Conservation (phyloP, 1,140 invertebrate species). For the Liolophura sinensis region DNA sequence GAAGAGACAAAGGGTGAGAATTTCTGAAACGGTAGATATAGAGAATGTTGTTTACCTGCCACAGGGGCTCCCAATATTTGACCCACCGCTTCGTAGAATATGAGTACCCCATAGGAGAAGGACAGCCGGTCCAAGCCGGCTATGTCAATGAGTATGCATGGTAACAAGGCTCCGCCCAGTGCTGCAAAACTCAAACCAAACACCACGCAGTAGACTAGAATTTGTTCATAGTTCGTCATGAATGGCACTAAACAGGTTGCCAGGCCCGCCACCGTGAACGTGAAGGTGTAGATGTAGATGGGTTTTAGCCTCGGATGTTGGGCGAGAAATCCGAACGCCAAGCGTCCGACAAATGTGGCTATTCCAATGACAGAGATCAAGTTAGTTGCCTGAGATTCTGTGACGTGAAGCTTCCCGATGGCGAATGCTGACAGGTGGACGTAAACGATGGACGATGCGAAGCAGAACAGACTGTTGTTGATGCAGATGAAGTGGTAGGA, state of each 20-base stretch:
- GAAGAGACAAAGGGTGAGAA: too few relatives aligned
- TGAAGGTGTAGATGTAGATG: conserved; percentile 18
- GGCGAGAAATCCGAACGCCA: conserved; percentile 15
- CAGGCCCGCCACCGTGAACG: conserved; percentile 17
- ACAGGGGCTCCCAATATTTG: conserved; percentile 15
- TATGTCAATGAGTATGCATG: conserved; percentile 21
- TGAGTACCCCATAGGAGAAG: conserved; percentile 13
- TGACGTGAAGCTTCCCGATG: conserved; percentile 10
- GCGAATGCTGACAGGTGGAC: conserved; percentile 20
- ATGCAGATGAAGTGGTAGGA: conserved; percentile 13
- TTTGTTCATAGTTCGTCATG: conserved; percentile 3
- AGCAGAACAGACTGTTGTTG: conserved; percentile 16
- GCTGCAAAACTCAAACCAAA: conserved; percentile 23
- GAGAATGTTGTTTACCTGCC: conserved; percentile 14
- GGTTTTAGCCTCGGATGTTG: conserved; percentile 10
- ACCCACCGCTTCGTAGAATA: conserved; percentile 14
- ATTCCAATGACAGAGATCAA: conserved; percentile 22
- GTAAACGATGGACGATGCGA: conserved; percentile 20
- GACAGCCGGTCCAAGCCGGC: conserved; percentile 17
- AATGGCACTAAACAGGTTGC: conserved; percentile 10
- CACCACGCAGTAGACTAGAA: conserved; percentile 14
- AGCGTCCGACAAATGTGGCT: conserved; percentile 14
- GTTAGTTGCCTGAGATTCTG: conserved; percentile 7
- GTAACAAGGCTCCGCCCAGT: conserved; percentile 18
- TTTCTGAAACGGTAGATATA: too few relatives aligned